Conservation (phyloP, 2,113 vertebrate species). For the Mormyrus lacerda region DNA sequence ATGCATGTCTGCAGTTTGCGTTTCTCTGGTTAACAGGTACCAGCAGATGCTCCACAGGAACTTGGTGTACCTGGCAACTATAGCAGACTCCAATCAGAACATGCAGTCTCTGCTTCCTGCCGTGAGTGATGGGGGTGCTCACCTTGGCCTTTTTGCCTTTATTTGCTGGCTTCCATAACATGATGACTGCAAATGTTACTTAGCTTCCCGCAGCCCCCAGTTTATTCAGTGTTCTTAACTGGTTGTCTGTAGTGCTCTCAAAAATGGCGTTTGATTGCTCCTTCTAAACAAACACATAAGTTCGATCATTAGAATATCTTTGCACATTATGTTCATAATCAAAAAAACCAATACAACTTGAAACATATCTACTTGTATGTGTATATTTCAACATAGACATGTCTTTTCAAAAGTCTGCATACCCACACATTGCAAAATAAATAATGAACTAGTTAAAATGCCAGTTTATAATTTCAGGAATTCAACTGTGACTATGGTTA, state of each 20-base stretch:
- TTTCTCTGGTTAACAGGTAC: conserved; percentile 64
- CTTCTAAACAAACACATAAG: not conserved
- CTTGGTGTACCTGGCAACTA: conserved; percentile 94
- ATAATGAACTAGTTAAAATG: not conserved
- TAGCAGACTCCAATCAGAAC: conserved; percentile 99
- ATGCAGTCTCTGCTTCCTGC: conserved; percentile 96
- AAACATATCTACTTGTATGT: not conserved
- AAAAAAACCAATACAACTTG: not conserved
- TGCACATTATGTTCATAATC: not conserved
- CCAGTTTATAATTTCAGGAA: not conserved
- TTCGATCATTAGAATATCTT: not conserved
- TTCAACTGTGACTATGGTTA: not conserved
- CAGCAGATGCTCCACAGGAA: conserved; percentile 98
- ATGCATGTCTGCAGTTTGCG: not conserved
- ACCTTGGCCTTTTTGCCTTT: conserved; percentile 4
- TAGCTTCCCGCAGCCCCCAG: not conserved
- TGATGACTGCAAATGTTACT: not conserved
- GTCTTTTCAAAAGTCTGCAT: not conserved
- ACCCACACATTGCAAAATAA: not conserved
- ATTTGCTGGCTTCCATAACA: not conserved
- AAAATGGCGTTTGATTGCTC: not conserved
- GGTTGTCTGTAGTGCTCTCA: not conserved
- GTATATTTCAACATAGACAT: not conserved
- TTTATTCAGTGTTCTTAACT: not conserved
- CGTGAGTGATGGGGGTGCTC: conserved; percentile 71